Conservation (phyloP, 1,140 invertebrate genomes). For the Linepithema humile region DNA sequence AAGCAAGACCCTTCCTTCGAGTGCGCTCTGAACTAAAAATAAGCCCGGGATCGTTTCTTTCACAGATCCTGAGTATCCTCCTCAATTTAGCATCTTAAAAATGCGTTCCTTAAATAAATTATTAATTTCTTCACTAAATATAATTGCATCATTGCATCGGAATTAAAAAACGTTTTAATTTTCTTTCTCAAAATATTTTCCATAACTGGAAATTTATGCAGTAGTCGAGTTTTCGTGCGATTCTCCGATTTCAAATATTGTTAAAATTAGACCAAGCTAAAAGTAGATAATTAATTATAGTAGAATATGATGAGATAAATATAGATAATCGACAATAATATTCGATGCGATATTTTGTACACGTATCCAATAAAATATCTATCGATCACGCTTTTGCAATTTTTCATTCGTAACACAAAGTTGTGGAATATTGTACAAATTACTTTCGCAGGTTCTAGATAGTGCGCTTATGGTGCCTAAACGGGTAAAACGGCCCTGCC, state of each 20-base stretch:
- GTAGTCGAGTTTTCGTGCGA: background rate
- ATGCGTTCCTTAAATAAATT: too few species aligned
- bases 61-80: background rate
- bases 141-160: background rate
- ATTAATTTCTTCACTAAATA: background rate
- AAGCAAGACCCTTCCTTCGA: background rate
- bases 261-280: too few species aligned
- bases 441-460: slow-evolving; percentile 13
- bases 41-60: background rate
- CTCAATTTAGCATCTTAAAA: background rate
- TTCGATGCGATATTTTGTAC: background rate
- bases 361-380: too few species aligned
- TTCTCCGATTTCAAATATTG: background rate
- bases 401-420: background rate
- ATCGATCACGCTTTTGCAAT: background rate
- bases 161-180: too few species aligned
- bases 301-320: too few species aligned
- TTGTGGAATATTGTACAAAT: slow-evolving; percentile 6
- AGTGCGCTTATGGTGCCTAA: slow-evolving; percentile 24
- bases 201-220: background rate
- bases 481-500: slow-evolving; percentile 22
- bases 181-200: too few species aligned
- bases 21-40: background rate
- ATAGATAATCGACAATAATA: background rate
- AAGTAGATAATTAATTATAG: too few species aligned